A percentile compares a stretch with the other conserved stretches of the same genome.
These are phyloP conservation scores for Eumacrocentrus americanus DNA, from an alignment of 2,888 invertebrate species.

Conservation along the genomic window DNA sequence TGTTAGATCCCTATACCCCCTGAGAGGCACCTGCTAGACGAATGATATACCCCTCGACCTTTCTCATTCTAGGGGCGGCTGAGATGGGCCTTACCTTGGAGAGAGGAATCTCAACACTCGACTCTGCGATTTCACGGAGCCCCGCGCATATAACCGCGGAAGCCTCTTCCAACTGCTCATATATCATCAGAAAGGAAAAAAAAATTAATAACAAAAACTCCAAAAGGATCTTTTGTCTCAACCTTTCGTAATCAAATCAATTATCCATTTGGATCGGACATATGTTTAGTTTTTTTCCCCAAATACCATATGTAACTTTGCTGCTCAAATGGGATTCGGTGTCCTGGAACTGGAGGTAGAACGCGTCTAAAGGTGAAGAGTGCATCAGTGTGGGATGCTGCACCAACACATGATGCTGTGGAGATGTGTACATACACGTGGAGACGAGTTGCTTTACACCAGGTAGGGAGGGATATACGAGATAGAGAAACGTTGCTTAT, in stretches of 20 bases:
- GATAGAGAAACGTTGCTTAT: background rate
- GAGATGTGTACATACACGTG: no score
- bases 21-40: conserved; percentile 34
- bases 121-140: conserved; percentile 17
- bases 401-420: background rate
- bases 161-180: background rate
- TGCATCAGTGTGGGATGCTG: background rate
- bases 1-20: conserved; percentile 43
- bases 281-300: background rate
- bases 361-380: background rate
- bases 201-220: background rate
- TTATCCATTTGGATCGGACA: background rate
- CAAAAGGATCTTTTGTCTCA: background rate
- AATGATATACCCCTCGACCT: conserved; percentile 8
- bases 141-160: background rate
- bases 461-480: background rate
- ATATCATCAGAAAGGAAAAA: background rate
- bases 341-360: background rate
- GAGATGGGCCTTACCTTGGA: no score
- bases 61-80: background rate
- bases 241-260: background rate
- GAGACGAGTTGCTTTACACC: background rate
- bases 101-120: conserved; percentile 6
- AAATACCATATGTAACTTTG: background rate
- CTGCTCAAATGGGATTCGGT: background rate